Conservation (phyloP, 2,113 vertebrate species). For the Lepus europaeus region DNA sequence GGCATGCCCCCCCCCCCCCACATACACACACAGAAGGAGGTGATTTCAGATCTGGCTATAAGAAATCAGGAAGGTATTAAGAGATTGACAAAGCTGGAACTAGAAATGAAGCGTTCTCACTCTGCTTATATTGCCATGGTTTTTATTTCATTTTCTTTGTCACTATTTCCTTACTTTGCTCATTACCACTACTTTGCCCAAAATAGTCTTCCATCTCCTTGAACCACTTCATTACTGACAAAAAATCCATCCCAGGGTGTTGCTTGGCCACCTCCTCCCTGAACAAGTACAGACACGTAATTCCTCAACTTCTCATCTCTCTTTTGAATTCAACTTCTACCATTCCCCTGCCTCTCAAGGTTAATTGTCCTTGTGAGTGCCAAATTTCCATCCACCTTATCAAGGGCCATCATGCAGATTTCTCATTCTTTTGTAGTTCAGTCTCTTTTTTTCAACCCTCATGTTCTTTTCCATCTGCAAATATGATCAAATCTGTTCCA, state of each 20-base stretch:
- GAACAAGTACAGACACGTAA: background rate
- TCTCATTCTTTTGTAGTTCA: background rate
- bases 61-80: background rate
- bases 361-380: background rate
- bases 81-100: background rate
- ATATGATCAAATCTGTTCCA: background rate
- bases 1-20: rapidly evolving
- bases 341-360: background rate
- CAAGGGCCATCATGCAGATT: background rate
- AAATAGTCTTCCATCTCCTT: background rate
- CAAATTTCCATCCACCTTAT: background rate
- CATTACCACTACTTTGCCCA: background rate
- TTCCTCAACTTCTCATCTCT: background rate
- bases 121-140: background rate
- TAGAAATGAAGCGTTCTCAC: background rate
- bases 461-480: background rate
- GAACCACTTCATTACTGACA: background rate
- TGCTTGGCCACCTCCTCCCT: background rate
- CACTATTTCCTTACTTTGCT: background rate
- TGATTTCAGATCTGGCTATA: background rate
- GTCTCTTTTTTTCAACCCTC: background rate
- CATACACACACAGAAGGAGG: too few relatives aligned
- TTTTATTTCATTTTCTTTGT: background rate
- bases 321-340: background rate
- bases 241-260: background rate